Percentiles rank a stretch among this genome's conserved stretches.
phyloP scores from a whole-genome alignment of 1,140 invertebrate genomes.

The Plodia interpunctella region DNA sequence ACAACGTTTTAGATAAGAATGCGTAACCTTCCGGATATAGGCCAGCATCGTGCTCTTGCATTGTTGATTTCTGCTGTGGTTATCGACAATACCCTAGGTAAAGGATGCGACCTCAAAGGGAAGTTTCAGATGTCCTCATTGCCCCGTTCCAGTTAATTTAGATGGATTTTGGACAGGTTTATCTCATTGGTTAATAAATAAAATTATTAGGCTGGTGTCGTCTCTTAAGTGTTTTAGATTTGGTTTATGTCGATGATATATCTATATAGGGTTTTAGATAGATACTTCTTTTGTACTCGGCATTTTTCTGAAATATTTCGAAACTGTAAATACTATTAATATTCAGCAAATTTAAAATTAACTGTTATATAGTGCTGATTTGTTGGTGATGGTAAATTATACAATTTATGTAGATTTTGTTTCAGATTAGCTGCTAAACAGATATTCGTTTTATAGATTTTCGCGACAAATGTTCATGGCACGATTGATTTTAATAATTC shows the following conservation, averaged over 20 bases:
- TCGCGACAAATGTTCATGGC: no score
- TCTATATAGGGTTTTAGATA: not conserved
- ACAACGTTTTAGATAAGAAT: not conserved
- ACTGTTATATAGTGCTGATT: no score
- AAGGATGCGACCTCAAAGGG: not conserved
- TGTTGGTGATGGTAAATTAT: no score
- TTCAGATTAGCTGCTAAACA: no score
- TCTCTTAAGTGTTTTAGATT: not conserved
- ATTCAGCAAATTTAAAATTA: no score
- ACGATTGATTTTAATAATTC: no score
- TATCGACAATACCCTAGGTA: not conserved
- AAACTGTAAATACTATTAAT: no score
- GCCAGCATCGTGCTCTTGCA: not conserved
- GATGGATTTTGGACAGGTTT: not conserved
- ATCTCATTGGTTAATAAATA: not conserved
- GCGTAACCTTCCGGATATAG: not conserved
- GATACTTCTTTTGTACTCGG: no score
- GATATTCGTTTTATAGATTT: no score
- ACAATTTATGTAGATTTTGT: no score
- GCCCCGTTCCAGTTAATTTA: not conserved
- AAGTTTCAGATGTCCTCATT: not conserved
- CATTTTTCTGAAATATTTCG: no score
- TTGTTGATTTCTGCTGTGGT: not conserved
- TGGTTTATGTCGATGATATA: not conserved
- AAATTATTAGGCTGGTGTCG: not conserved